Percentiles rank a stretch among this genome's conserved stretches.
Conservation (phyloP, 2,113 vertebrate genomes). For the Halichoerus grypus region DNA sequence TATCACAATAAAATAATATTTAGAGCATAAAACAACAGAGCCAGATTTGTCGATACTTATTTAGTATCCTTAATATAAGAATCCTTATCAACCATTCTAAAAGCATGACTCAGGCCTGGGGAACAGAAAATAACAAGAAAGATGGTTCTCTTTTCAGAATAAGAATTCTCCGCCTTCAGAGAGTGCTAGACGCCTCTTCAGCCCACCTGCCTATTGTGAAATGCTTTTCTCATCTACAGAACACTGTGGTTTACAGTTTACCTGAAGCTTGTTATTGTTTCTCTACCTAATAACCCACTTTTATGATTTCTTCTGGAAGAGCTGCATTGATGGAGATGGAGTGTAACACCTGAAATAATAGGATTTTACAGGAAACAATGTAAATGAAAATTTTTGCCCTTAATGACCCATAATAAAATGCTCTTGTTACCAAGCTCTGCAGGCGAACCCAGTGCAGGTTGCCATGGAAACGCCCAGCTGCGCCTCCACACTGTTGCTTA, state of each 20-base stretch:
- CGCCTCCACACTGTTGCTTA: slow-evolving; percentile 56
- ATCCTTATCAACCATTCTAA: not conserved
- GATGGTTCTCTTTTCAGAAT: not conserved
- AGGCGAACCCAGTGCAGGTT: slow-evolving; percentile 47
- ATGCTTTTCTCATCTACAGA: slow-evolving; percentile 8
- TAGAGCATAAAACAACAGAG: not conserved
- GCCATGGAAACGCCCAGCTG: slow-evolving; percentile 72
- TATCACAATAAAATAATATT: not conserved
- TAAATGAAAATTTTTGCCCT: slow-evolving; percentile 77
- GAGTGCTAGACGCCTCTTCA: not conserved
- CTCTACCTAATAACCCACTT: not conserved
- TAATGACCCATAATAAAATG: slow-evolving; percentile 79
- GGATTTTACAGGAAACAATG: slow-evolving; percentile 74
- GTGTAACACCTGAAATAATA: slow-evolving; percentile 67
- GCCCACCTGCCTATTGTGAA: not conserved
- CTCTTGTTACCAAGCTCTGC: slow-evolving; percentile 69
- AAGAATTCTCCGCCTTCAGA: slow-evolving; percentile 30
- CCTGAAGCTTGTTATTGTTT: not conserved
- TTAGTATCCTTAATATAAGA: not conserved
- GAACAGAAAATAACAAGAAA: not conserved
- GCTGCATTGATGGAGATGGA: not conserved
- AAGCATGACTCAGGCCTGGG: not conserved
- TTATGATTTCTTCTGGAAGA: slow-evolving; percentile 2
- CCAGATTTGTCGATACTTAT: not conserved
- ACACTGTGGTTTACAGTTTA: not conserved